These are phyloP conservation scores for Saguinus midas DNA, from an alignment of 2,113 vertebrate genomes.

Conservation along the genomic window DNA sequence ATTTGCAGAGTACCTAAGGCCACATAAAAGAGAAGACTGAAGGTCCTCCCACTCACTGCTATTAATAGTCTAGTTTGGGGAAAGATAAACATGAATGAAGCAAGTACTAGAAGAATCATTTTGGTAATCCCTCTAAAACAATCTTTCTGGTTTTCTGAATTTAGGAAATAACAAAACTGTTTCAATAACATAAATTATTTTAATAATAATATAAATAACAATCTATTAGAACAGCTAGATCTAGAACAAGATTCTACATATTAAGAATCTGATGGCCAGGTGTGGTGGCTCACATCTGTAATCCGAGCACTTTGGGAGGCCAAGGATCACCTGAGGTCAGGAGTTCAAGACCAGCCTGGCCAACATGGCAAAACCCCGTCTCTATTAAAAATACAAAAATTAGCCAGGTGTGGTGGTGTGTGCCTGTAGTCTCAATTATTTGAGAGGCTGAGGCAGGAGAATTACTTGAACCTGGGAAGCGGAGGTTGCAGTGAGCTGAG, in stretches of 20 bases:
- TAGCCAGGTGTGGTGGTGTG: too few relatives aligned
- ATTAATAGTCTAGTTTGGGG: neutral
- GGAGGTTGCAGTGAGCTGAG: too few relatives aligned
- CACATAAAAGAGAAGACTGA: neutral
- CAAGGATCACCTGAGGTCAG: too few relatives aligned
- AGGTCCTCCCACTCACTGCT: neutral
- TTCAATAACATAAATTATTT: neutral
- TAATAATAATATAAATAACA: neutral
- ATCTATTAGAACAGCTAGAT: neutral
- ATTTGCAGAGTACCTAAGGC: neutral
- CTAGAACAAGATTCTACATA: neutral
- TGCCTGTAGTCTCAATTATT: too few relatives aligned
- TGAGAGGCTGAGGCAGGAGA: too few relatives aligned
- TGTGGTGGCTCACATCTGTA: too few relatives aligned
- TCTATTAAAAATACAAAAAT: neutral
- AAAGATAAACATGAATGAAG: conserved; percentile 24
- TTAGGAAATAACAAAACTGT: conserved; percentile 12
- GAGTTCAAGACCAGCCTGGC: too few relatives aligned
- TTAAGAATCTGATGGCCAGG: neutral
- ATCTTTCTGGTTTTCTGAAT: conserved; percentile 16
- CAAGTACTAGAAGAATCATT: neutral
- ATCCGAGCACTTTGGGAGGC: too few relatives aligned
- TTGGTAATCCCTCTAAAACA: conserved; percentile 38
- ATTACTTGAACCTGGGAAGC: too few relatives aligned
- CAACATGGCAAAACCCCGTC: too few relatives aligned